Evolutionary conservation across 1,140 invertebrate species (phyloP).

Genomic region (Ooceraea biroi): DNA sequence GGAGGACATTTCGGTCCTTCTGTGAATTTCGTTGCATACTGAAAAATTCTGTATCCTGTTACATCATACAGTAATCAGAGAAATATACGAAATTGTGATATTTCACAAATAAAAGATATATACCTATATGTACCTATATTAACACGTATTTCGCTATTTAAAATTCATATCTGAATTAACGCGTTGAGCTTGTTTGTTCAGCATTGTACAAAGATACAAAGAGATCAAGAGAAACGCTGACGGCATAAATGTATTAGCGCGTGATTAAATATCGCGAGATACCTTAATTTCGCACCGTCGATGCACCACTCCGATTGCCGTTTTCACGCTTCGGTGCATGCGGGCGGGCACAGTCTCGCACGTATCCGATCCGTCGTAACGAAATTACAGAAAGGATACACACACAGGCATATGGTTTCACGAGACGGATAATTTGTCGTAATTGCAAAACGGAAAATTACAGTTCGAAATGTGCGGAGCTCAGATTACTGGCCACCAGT

Average conservation of each 20-base stretch:
- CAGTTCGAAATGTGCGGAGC: slow-evolving; percentile 55
- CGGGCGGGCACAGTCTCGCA: slow-evolving; percentile 21
- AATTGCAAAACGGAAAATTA: slow-evolving; percentile 64
- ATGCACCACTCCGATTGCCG: slow-evolving; percentile 30
- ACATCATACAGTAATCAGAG: no score
- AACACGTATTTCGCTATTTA: no score
- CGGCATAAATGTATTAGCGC: background rate
- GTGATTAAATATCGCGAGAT: slow-evolving; percentile 49
- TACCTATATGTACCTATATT: no score
- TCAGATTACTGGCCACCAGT: slow-evolving; percentile 53
- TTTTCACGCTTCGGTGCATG: slow-evolving; percentile 36
- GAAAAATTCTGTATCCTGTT: no score
- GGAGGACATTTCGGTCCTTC: background rate
- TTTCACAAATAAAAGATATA: no score
- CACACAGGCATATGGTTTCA: slow-evolving; percentile 20
- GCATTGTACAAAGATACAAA: background rate
- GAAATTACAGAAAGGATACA: slow-evolving; percentile 52
- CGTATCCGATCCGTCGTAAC: slow-evolving; percentile 42
- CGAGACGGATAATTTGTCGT: slow-evolving; percentile 54
- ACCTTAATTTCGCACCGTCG: slow-evolving; percentile 45
- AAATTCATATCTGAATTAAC: no score
- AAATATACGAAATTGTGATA: no score
- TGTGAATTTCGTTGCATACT: background rate
- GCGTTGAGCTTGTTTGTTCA: no score
- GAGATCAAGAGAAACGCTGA: slow-evolving; percentile 13